These are phyloP conservation scores for Chirona hameri DNA, from an alignment of 2,888 invertebrate species.

Conservation along the genomic window DNA sequence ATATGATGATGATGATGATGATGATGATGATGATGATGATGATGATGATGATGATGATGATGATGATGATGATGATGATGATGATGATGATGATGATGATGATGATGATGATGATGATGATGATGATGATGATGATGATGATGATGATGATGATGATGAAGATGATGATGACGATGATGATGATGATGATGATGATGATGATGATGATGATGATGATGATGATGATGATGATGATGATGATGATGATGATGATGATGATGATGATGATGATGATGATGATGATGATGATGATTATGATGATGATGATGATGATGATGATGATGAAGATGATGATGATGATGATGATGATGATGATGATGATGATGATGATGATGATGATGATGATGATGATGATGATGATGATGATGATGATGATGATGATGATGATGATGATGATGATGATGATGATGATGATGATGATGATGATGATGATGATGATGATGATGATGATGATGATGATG, in stretches of 20 bases:
- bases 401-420: slow-evolving; percentile 22
- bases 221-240: slow-evolving; percentile 22
- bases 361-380: slow-evolving; percentile 22
- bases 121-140: slow-evolving; percentile 23
- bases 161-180: too few species aligned
- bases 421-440: slow-evolving; percentile 12
- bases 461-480: slow-evolving; percentile 27
- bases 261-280: slow-evolving; percentile 23
- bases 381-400: slow-evolving; percentile 22
- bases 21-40: too few species aligned
- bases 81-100: slow-evolving; percentile 11
- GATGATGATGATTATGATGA: too few species aligned
- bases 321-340: not conserved
- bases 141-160: slow-evolving; percentile 9
- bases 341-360: slow-evolving; percentile 26
- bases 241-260: slow-evolving; percentile 22
- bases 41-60: slow-evolving; percentile 9
- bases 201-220: slow-evolving; percentile 22
- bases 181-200: too few species aligned
- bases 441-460: not conserved
- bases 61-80: slow-evolving; percentile 9
- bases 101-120: slow-evolving; percentile 9
- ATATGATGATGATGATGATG: too few species aligned
- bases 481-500: slow-evolving; percentile 9
- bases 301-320: too few species aligned